phyloP scores from a whole-genome alignment of 2,888 invertebrate species.

The Eilema caniola region DNA sequence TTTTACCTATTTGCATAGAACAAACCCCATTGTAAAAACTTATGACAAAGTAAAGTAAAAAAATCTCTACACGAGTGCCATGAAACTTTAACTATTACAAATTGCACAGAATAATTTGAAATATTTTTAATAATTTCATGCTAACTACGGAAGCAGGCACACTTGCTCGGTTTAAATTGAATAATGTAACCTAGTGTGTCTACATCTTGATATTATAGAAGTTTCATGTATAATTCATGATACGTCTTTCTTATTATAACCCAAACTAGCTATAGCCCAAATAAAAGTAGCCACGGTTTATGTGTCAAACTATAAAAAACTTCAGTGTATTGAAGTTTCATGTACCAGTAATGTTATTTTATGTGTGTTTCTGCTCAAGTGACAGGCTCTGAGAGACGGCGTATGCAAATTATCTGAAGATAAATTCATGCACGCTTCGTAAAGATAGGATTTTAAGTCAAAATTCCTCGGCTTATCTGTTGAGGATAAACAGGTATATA shows the following conservation, averaged over 20 bases:
- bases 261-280: constrained; percentile 13
- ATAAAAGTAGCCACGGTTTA: constrained; percentile 32
- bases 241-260: constrained; percentile 23
- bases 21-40: too few species aligned
- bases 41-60: too few species aligned
- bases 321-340: constrained; percentile 11
- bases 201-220: constrained; percentile 20
- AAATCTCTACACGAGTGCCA: too few species aligned
- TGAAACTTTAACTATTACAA: too few species aligned
- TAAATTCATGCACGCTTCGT: neutral
- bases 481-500: constrained; percentile 1
- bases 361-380: neutral
- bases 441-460: neutral
- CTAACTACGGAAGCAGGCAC: neutral
- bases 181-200: constrained; percentile 10
- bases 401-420: constrained; percentile 3
- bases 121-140: neutral
- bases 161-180: constrained; percentile 16
- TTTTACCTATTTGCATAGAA: too few species aligned
- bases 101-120: neutral
- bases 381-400: neutral
- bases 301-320: constrained; percentile 21
- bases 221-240: constrained; percentile 38
- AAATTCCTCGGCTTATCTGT: neutral
- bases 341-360: neutral